A percentile compares a stretch with the other conserved stretches of the same genome.
These are phyloP conservation scores for Mormyrops attenuatus DNA, from an alignment of 2,797 vertebrate species.

Conservation along the genomic window DNA sequence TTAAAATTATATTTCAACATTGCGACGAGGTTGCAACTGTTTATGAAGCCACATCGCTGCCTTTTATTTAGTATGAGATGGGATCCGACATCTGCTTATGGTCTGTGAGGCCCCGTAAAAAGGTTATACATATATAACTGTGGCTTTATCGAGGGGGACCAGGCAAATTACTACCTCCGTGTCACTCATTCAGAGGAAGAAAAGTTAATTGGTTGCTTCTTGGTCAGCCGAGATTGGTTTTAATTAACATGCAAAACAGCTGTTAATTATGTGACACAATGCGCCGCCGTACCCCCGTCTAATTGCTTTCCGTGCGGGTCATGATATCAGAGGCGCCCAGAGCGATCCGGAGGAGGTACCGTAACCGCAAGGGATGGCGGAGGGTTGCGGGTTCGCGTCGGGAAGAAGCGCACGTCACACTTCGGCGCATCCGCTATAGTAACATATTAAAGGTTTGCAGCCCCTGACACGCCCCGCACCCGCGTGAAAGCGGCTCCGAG, in stretches of 20 bases:
- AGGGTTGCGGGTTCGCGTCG: neutral
- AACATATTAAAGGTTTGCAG: neutral
- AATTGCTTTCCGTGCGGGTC: constrained; percentile 54
- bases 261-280: constrained; percentile 61
- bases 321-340: constrained; percentile 49
- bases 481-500: neutral
- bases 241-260: constrained; percentile 60
- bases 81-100: neutral
- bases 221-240: constrained; percentile 60
- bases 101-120: constrained; percentile 20
- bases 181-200: constrained; percentile 45
- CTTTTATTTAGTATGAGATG: neutral
- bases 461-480: neutral
- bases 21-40: neutral
- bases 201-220: constrained; percentile 62
- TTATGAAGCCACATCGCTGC: neutral
- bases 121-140: constrained; percentile 38
- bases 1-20: neutral
- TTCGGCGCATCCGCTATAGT: neutral
- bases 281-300: constrained; percentile 47
- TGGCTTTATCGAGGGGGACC: constrained; percentile 43
- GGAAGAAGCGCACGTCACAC: neutral
- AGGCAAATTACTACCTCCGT: constrained; percentile 45
- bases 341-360: constrained; percentile 40
- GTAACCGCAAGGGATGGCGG: constrained; percentile 28